A percentile compares a stretch with the other conserved stretches of the same genome.
These are phyloP conservation scores for Coluber constrictor DNA, from an alignment of 2,797 vertebrate species.

Conservation along the genomic window DNA sequence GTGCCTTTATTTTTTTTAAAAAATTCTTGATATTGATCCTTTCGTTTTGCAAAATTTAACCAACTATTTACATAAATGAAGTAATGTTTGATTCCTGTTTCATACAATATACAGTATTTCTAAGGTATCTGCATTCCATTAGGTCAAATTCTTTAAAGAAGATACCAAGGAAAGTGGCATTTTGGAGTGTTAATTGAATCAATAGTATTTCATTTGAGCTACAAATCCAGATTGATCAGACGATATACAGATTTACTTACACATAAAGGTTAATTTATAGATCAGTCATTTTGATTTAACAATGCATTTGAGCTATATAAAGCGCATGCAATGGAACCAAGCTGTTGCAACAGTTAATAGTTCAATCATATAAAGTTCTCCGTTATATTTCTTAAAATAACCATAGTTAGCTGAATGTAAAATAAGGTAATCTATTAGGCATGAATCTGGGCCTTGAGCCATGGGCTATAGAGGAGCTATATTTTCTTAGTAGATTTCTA, in stretches of 20 bases:
- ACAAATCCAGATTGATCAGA: neutral
- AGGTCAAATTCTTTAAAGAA: neutral
- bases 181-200: neutral
- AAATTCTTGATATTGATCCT: neutral
- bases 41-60: neutral
- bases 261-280: neutral
- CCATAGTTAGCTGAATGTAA: neutral
- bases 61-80: neutral
- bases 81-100: neutral
- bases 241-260: neutral
- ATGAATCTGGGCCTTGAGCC: constrained; percentile 28
- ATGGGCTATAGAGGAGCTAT: neutral
- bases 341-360: neutral
- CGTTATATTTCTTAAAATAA: neutral
- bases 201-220: neutral
- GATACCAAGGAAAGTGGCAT: neutral
- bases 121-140: neutral
- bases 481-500: constrained; percentile 26
- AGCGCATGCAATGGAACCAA: neutral
- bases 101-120: neutral
- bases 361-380: neutral
- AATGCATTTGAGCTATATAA: neutral
- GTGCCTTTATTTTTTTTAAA: neutral
- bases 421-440: neutral
- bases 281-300: neutral